These are phyloP conservation scores for Aphaenogaster rudis DNA, from an alignment of 1,140 invertebrate genomes.

Conservation along the genomic window DNA sequence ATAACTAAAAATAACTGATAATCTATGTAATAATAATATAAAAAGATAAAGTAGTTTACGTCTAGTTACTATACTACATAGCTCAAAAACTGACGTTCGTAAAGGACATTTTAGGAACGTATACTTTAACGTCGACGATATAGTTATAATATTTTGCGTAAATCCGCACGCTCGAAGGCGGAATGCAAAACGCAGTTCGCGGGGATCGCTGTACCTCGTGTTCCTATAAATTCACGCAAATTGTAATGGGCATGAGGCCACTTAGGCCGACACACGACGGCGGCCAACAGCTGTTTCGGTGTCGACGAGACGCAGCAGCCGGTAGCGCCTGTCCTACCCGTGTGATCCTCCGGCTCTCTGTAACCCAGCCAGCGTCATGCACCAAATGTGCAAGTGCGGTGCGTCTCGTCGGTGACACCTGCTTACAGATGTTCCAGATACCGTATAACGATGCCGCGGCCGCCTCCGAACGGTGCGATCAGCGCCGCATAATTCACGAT, in stretches of 20 bases:
- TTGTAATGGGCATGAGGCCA: conserved; percentile 55
- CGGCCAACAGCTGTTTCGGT: conserved; percentile 63
- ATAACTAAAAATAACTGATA: background rate
- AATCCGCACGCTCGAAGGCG: background rate
- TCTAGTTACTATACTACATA: too few relatives aligned
- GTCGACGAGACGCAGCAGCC: conserved; percentile 61
- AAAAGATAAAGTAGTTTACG: background rate
- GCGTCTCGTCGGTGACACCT: conserved; percentile 59
- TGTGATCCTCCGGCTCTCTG: conserved; percentile 25
- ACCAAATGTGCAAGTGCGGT: conserved; percentile 59
- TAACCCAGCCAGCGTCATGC: conserved; percentile 53
- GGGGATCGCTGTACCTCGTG: background rate
- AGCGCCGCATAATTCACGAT: conserved; percentile 10
- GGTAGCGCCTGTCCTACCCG: conserved; percentile 29
- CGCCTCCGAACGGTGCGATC: background rate
- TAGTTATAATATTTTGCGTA: conserved; percentile 9
- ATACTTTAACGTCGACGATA: background rate
- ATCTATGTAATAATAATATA: background rate
- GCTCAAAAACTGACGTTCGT: background rate
- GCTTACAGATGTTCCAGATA: conserved; percentile 53
- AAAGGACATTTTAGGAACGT: background rate
- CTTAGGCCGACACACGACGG: conserved; percentile 43
- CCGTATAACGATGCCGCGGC: conserved; percentile 45
- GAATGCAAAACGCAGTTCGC: background rate
- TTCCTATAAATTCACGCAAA: conserved; percentile 52